phyloP scores from a whole-genome alignment of 2,797 vertebrate genomes.

The Malurus leucopterus region DNA sequence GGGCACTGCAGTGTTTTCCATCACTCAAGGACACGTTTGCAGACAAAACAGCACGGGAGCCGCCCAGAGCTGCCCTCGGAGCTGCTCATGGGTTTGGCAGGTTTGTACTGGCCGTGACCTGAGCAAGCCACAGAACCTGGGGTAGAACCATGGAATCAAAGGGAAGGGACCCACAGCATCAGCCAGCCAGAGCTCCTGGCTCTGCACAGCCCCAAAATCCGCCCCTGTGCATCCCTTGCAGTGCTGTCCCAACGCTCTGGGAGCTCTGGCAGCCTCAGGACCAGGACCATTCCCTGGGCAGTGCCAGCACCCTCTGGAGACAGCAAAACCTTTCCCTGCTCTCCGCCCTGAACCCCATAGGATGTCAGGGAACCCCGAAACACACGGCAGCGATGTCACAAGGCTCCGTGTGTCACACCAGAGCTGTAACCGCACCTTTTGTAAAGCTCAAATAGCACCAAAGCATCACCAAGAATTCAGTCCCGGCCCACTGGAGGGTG shows the following conservation, averaged over 20 bases:
- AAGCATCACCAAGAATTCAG: neutral
- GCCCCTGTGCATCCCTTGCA: neutral
- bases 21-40: neutral
- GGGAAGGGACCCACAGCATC: neutral
- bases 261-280: neutral
- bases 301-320: neutral
- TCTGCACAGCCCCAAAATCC: neutral
- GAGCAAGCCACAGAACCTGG: neutral
- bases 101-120: neutral
- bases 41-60: neutral
- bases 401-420: neutral
- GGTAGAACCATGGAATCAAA: neutral
- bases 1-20: neutral
- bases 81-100: neutral
- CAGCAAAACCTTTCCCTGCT: neutral
- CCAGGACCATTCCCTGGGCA: neutral
- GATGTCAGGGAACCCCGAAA: neutral
- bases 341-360: too few relatives aligned
- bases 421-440: neutral
- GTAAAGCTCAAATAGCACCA: neutral
- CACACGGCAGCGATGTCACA: fast-evolving
- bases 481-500: neutral
- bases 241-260: fast-evolving
- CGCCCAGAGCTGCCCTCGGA: neutral
- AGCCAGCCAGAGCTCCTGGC: neutral